Evolutionary conservation across 2,888 invertebrate genomes (phyloP).

Genomic region (Diplazon laetatorius): DNA sequence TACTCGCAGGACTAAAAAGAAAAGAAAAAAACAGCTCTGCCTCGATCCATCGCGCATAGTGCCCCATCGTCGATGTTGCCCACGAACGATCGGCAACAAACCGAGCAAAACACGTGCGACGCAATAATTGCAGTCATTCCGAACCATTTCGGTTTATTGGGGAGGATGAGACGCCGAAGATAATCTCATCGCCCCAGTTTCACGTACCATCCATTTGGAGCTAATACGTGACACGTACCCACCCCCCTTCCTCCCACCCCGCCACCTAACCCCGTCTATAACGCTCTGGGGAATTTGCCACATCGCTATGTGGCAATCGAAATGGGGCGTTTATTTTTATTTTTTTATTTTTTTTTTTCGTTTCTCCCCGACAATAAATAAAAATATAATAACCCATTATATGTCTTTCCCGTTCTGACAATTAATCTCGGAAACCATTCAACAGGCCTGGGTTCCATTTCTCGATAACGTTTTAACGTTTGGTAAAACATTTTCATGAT

Average conservation of each 20-base stretch:
- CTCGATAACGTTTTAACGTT: no score
- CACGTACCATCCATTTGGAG: conserved; percentile 77
- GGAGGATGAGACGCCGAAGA: conserved; percentile 67
- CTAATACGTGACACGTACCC: conserved; percentile 75
- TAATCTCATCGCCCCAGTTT: conserved; percentile 79
- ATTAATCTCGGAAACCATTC: background rate
- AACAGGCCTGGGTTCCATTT: no score
- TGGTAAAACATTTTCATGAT: no score
- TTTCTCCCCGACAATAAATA: background rate
- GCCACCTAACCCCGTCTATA: conserved; percentile 68
- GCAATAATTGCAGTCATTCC: conserved; percentile 80
- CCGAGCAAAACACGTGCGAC: conserved; percentile 76
- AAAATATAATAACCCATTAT: conserved; percentile 24
- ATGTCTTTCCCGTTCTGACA: background rate
- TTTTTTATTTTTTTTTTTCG: no score
- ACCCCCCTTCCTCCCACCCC: no score
- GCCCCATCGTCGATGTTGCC: conserved; percentile 25
- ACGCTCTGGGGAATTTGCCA: conserved; percentile 70
- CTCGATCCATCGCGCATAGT: conserved; percentile 39
- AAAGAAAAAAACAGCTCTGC: no score
- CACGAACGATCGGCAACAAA: conserved; percentile 53
- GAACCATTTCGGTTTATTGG: conserved; percentile 79
- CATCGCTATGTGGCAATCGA: conserved; percentile 53
- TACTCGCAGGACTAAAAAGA: no score
- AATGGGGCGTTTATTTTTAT: no score